Evolutionary conservation across 1,140 invertebrate species (phyloP).

Genomic region (Metopolophium dirhodum): DNA sequence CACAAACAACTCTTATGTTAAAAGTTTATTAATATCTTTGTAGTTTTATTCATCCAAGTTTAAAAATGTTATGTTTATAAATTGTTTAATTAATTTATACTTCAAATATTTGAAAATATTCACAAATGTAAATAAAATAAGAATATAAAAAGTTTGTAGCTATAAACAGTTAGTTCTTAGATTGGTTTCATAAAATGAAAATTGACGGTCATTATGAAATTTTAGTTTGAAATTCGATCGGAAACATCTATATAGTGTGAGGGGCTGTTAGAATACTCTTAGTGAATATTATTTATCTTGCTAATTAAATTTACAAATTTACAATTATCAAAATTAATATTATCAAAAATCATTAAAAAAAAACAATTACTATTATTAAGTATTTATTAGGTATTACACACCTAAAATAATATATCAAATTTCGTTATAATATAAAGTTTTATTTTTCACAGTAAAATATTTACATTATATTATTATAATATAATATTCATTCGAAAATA

Average conservation of each 20-base stretch:
- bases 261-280: not conserved
- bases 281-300: not conserved
- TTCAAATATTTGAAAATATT: not conserved
- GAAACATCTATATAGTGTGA: too few species aligned
- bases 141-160: not conserved
- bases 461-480: not conserved
- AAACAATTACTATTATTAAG: not conserved
- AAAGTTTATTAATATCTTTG: not conserved
- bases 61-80: not conserved
- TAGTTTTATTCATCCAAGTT: not conserved
- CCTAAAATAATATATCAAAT: not conserved
- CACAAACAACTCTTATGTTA: not conserved
- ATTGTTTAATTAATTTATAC: not conserved
- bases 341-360: not conserved
- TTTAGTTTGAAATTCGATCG: not conserved
- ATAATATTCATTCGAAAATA: not conserved
- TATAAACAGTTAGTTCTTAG: not conserved
- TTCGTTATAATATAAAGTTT: not conserved
- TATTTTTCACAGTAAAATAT: not conserved
- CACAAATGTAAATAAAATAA: not conserved
- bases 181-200: not conserved
- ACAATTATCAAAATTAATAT: not conserved
- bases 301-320: not conserved
- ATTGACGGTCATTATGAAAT: not conserved
- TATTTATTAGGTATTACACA: not conserved